Conservation (phyloP, 2,888 invertebrate genomes). For the Heliconius hortense region DNA sequence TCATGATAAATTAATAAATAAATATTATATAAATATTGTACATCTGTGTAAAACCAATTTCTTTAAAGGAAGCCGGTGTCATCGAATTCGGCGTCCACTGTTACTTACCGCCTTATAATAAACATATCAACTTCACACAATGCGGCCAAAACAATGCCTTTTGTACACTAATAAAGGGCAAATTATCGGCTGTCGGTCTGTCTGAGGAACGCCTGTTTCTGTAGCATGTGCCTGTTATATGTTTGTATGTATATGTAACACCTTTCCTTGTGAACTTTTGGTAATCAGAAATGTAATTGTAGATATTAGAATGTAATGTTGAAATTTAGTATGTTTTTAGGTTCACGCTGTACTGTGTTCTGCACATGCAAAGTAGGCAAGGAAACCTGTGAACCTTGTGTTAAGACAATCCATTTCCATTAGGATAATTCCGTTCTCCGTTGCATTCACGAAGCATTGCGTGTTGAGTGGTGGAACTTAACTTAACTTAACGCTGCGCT, state of each 20-base stretch:
- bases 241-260: constrained; percentile 27
- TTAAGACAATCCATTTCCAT: no score
- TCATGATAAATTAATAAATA: not conserved
- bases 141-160: constrained; percentile 60
- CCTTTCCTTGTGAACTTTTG: constrained; percentile 31
- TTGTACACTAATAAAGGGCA: constrained; percentile 62
- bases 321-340: not conserved
- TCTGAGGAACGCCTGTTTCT: constrained; percentile 38
- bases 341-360: not conserved
- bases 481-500: no score
- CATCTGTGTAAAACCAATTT: constrained; percentile 13
- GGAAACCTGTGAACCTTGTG: no score
- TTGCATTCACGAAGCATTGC: no score
- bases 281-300: constrained; percentile 16
- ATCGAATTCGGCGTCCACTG: constrained; percentile 40
- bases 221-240: no score
- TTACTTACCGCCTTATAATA: constrained; percentile 57
- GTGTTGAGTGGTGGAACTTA: no score
- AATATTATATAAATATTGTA: not conserved
- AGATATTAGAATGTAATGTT: not conserved
- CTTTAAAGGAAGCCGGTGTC: constrained; percentile 29
- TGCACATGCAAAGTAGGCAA: no score
- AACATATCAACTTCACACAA: constrained; percentile 68
- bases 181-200: constrained; percentile 51
- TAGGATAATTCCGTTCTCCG: no score